Conservation (phyloP, 37 sponge, comb jelly and placozoan species). For the Aphrocallistes beatrix region DNA sequence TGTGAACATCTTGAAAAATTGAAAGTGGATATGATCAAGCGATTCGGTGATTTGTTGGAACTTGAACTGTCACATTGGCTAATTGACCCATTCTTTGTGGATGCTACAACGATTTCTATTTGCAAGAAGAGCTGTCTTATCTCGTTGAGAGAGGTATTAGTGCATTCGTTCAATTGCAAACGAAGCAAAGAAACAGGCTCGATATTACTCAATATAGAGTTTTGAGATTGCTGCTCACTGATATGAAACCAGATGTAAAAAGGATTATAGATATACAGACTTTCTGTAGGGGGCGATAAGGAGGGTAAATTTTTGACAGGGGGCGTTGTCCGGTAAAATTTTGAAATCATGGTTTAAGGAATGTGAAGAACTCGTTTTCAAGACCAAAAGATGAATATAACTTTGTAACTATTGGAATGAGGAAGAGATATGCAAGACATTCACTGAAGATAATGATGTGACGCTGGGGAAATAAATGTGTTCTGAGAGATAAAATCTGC, state of each 20-base stretch:
- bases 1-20: not conserved
- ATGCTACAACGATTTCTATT: slow-evolving; percentile 11
- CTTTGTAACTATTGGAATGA: not conserved
- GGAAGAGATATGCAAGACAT: not conserved
- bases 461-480: not conserved
- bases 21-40: not conserved
- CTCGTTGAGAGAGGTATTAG: slow-evolving; percentile 17
- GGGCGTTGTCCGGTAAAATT: not conserved
- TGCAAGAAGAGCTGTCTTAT: slow-evolving; percentile 17
- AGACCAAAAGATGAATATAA: not conserved
- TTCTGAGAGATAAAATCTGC: not conserved
- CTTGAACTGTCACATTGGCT: not conserved
- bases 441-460: not conserved
- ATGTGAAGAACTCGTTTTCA: not conserved
- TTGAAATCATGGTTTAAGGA: not conserved
- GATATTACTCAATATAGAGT: slow-evolving; percentile 7
- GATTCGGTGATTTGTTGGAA: not conserved
- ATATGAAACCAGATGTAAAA: slow-evolving; percentile 7
- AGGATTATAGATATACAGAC: not conserved
- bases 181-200: slow-evolving; percentile 11
- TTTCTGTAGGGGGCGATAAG: not conserved
- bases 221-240: slow-evolving; percentile 13
- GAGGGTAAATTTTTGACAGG: not conserved
- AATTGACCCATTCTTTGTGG: slow-evolving; percentile 13
- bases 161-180: not conserved